Percentiles rank a stretch among this genome's conserved stretches.
Conservation (phyloP, 2,797 vertebrate genomes). For the Crocodylus rhombifer region DNA sequence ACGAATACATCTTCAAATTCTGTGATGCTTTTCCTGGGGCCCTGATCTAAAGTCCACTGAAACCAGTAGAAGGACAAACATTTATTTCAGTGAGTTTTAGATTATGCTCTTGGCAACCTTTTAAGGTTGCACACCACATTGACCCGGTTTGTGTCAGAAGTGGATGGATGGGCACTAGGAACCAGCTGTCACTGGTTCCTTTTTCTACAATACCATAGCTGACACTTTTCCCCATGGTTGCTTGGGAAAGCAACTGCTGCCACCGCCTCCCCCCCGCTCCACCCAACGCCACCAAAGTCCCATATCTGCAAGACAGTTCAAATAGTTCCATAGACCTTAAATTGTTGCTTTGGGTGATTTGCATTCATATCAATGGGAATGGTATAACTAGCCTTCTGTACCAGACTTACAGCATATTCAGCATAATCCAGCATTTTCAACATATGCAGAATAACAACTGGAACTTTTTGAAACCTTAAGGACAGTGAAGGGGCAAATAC, state of each 20-base stretch:
- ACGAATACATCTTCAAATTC: background rate
- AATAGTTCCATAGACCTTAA: too few relatives aligned
- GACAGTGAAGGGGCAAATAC: background rate
- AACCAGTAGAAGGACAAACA: background rate
- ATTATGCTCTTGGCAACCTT: background rate
- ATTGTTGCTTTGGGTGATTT: background rate
- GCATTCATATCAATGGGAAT: background rate
- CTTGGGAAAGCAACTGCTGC: too few relatives aligned
- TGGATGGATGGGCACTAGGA: too few relatives aligned
- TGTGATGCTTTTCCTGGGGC: background rate
- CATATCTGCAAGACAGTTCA: too few relatives aligned
- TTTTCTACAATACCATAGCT: too few relatives aligned
- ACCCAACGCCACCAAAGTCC: too few relatives aligned
- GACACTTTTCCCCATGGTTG: too few relatives aligned
- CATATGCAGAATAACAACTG: background rate
- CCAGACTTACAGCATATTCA: background rate
- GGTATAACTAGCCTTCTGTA: background rate
- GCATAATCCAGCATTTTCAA: too few relatives aligned
- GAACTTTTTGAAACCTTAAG: background rate
- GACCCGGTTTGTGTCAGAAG: too few relatives aligned
- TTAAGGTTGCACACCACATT: too few relatives aligned
- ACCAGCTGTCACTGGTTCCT: too few relatives aligned
- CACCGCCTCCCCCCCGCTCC: too few relatives aligned
- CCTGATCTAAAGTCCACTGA: background rate
- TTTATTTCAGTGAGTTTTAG: background rate